Conservation (phyloP, 2,888 invertebrate genomes). For the Yponomeuta evonymella region DNA sequence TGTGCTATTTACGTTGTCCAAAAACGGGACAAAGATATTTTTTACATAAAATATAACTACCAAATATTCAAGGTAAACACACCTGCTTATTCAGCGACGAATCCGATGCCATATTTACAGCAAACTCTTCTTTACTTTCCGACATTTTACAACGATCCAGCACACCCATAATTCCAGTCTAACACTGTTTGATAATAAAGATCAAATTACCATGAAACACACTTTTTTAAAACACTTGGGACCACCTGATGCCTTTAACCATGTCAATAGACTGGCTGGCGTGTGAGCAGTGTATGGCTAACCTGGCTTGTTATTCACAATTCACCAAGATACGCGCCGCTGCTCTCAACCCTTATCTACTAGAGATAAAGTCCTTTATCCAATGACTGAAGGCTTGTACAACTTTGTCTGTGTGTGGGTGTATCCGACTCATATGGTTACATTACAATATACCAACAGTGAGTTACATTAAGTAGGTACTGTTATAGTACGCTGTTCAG, state of each 20-base stretch:
- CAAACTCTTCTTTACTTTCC: constrained; percentile 59
- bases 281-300: neutral
- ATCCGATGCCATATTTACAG: constrained; percentile 45
- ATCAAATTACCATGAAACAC: neutral
- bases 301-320: neutral
- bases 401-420: neutral
- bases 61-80: constrained; percentile 3
- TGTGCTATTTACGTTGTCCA: no score
- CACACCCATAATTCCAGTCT: constrained; percentile 40
- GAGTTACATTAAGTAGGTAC: neutral
- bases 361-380: neutral
- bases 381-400: neutral
- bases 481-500: neutral
- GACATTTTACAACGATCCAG: constrained; percentile 49
- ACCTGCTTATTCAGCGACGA: constrained; percentile 47
- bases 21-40: no score
- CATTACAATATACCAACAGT: neutral
- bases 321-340: neutral
- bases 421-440: neutral
- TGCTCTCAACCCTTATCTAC: neutral
- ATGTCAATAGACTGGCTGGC: constrained; percentile 29
- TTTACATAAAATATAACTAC: neutral
- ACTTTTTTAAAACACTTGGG: neutral
- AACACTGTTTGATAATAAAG: neutral
- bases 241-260: constrained; percentile 27